A percentile compares a stretch with the other conserved stretches of the same genome.
Conservation (phyloP, 1,140 invertebrate genomes). For the Drosophila virilis region DNA sequence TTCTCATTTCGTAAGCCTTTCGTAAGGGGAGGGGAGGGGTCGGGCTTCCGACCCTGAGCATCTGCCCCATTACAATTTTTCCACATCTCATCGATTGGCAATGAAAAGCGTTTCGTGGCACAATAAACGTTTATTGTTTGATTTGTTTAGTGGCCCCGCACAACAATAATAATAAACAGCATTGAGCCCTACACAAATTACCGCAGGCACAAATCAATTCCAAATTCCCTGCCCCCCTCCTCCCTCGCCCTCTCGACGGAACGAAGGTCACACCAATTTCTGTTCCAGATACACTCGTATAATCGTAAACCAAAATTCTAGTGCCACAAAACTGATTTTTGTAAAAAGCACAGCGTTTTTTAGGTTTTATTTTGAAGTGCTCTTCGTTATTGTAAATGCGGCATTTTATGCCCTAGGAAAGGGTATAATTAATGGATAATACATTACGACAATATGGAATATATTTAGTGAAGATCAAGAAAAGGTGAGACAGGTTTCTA, state of each 20-base stretch:
- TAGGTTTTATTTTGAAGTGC: slow-evolving; percentile 6
- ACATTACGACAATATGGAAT: neutral
- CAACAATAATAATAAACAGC: slow-evolving; percentile 61
- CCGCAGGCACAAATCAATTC: slow-evolving; percentile 51
- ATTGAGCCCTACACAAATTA: slow-evolving; percentile 70
- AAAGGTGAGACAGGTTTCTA: too few species aligned
- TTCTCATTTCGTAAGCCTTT: slow-evolving; percentile 11
- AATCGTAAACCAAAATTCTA: slow-evolving; percentile 44
- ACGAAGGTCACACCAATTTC: slow-evolving; percentile 70
- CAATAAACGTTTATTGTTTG: slow-evolving; percentile 80
- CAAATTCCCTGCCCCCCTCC: neutral
- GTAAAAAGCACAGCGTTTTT: slow-evolving; percentile 13
- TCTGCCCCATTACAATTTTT: slow-evolving; percentile 21
- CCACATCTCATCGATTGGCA: slow-evolving; percentile 69
- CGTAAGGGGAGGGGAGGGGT: neutral
- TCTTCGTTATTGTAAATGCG: neutral
- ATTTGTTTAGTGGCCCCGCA: slow-evolving; percentile 65
- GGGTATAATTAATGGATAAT: too few species aligned
- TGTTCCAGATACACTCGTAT: slow-evolving; percentile 28
- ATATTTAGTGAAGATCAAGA: neutral
- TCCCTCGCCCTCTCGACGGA: neutral
- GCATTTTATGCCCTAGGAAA: slow-evolving; percentile 1
- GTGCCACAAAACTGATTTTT: slow-evolving; percentile 43
- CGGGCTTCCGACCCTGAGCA: slow-evolving; percentile 33
- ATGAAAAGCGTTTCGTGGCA: slow-evolving; percentile 64